Conservation (phyloP, 2,888 invertebrate genomes). For the Andrena dorsata region DNA sequence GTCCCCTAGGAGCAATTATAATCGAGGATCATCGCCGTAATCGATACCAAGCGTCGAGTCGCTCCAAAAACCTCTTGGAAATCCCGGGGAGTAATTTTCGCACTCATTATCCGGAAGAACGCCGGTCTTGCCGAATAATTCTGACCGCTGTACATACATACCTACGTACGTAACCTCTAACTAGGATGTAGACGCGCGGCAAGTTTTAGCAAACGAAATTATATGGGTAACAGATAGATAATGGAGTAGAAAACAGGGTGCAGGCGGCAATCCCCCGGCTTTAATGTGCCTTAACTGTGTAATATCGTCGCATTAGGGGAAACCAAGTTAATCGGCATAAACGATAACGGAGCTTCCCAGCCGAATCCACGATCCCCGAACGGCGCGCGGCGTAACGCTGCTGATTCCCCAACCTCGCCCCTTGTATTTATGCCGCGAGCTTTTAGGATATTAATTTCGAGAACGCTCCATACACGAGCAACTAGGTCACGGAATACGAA, state of each 20-base stretch:
- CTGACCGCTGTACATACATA: too few species aligned
- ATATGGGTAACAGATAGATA: constrained; percentile 31
- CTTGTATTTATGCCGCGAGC: constrained; percentile 23
- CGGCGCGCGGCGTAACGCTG: background rate
- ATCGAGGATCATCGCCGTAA: constrained; percentile 51
- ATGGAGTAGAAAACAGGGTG: constrained; percentile 18
- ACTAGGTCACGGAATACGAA: constrained; percentile 48
- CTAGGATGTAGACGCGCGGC: constrained; percentile 12
- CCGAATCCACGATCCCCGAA: constrained; percentile 19
- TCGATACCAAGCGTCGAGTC: constrained; percentile 11
- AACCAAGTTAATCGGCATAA: constrained; percentile 47
- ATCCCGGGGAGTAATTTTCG: background rate
- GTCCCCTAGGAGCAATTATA: constrained; percentile 51
- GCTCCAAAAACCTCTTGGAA: constrained; percentile 10
- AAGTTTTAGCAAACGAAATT: constrained; percentile 20
- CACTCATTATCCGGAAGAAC: too few species aligned
- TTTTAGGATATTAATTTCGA: constrained; percentile 60
- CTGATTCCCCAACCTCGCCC: constrained; percentile 2
- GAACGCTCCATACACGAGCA: constrained; percentile 16
- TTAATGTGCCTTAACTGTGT: constrained; percentile 29
- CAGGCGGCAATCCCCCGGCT: constrained; percentile 18
- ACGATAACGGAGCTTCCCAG: constrained; percentile 39
- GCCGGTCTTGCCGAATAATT: too few species aligned
- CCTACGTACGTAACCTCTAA: background rate
- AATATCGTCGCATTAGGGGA: constrained; percentile 43